Evolutionary conservation across 2,797 vertebrate genomes (phyloP).

Genomic region (Lepilemur septentrionalis): DNA sequence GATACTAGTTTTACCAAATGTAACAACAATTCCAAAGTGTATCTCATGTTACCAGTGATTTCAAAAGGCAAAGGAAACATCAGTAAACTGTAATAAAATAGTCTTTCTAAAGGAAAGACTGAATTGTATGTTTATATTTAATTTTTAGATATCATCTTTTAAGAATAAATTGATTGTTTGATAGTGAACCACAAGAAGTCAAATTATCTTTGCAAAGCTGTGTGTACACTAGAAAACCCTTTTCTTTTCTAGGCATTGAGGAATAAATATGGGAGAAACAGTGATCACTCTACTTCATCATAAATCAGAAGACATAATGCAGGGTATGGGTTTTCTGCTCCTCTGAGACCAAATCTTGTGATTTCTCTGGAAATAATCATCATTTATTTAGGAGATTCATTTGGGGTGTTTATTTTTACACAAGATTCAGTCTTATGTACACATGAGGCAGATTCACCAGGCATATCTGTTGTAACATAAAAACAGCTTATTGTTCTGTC

Average conservation of each 20-base stretch:
- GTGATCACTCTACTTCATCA: background rate
- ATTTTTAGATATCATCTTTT: background rate
- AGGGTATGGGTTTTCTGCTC: background rate
- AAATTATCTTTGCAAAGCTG: background rate
- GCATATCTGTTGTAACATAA: background rate
- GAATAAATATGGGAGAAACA: background rate
- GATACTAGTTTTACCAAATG: background rate
- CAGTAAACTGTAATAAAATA: background rate
- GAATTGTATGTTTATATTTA: background rate
- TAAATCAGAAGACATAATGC: background rate
- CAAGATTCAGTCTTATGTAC: background rate
- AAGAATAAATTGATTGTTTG: background rate
- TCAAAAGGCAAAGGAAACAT: background rate
- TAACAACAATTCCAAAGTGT: background rate
- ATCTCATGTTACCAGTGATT: background rate
- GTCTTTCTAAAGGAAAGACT: background rate
- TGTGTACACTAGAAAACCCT: background rate
- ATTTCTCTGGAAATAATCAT: background rate
- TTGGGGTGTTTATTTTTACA: background rate
- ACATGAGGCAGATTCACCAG: background rate
- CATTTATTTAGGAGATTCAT: background rate
- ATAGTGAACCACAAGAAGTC: background rate
- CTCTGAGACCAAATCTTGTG: background rate
- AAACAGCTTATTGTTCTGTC: background rate
- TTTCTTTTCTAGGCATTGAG: background rate